Evolutionary conservation across 2,113 vertebrate species (phyloP), one percentile per base, ranked within the genome.

Genomic region (Misgurnus anguillicaudatus): DNA sequence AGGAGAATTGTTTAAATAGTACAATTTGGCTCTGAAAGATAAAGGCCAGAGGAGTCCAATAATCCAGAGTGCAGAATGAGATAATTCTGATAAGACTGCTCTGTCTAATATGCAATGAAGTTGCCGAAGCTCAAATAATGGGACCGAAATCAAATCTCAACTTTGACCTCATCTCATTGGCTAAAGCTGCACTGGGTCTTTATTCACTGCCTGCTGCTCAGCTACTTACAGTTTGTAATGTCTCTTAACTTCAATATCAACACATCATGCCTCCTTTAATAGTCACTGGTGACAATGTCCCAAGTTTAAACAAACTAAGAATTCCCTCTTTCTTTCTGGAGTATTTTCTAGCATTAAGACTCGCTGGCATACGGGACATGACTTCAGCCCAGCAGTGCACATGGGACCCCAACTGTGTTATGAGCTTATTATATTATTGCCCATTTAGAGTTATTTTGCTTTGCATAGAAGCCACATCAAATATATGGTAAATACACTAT

Each of bases 61-160:
- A 58, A 64, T 82, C 31, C 68, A 48, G 61, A 77, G 57, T 42
- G 58, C 31, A 16, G 13, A 57, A 51, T 41, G 31, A 80, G 77
- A 79, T 47, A 60, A 73, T 57, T 48, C 39, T 41, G 76, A 78
- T 65, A 72, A 69, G 47, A 66, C 41, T 42, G 41, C 24, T 63
- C 21, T 60, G 17, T 24, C 58, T 31, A 69, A 17, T 77, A 58
- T 36, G 19, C 64, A 39, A 72, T 67, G 21, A 48, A 57, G 31
- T 69, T 55, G 70, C 73, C 48, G 31, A 41, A 68, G 57, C 16
- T 16, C 11, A 68, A 60, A 51, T 47, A 48, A 57, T 63, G 11
- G 3, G 42, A 66, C 17, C 61, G 39, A 24, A 41, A 81, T 36
- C 39, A 66, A 38, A 83, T 71, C 14, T 74, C 17, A 81, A 61